Conservation (phyloP, 2,113 vertebrate species). For the Phylloscopus trochiloides region DNA sequence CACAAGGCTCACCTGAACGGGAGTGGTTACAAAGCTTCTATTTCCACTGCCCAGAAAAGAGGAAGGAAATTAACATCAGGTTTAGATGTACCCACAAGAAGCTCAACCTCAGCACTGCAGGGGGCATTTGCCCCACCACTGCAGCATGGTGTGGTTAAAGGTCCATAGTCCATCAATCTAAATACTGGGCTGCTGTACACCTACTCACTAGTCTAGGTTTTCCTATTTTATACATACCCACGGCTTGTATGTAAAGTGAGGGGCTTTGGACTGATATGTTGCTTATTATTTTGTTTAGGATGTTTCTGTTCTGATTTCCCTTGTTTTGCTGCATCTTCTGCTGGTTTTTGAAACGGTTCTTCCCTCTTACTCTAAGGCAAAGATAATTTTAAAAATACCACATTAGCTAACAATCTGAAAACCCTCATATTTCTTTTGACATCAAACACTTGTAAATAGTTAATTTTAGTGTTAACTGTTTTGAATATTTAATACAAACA, state of each 20-base stretch:
- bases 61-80: neutral
- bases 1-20: neutral
- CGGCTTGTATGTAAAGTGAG: slow-evolving; percentile 66
- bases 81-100: neutral
- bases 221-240: slow-evolving; percentile 72
- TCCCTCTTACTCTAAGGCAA: slow-evolving; percentile 73
- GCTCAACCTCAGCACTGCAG: neutral
- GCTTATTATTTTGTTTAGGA: slow-evolving; percentile 65
- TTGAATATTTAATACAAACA: neutral
- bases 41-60: neutral
- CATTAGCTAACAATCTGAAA: slow-evolving; percentile 36
- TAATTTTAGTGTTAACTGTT: neutral
- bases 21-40: neutral
- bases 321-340: slow-evolving; percentile 64
- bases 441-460: neutral
- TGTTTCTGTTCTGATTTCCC: slow-evolving; percentile 70
- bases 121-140: neutral
- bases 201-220: slow-evolving; percentile 19
- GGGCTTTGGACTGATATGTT: slow-evolving; percentile 52
- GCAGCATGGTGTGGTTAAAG: neutral
- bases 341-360: slow-evolving; percentile 53
- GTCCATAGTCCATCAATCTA: neutral
- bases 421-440: neutral
- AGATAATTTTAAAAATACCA: slow-evolving; percentile 63
- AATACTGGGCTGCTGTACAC: neutral